phyloP scores from a whole-genome alignment of 2,888 invertebrate species.

The Choristoneura rosaceana region DNA sequence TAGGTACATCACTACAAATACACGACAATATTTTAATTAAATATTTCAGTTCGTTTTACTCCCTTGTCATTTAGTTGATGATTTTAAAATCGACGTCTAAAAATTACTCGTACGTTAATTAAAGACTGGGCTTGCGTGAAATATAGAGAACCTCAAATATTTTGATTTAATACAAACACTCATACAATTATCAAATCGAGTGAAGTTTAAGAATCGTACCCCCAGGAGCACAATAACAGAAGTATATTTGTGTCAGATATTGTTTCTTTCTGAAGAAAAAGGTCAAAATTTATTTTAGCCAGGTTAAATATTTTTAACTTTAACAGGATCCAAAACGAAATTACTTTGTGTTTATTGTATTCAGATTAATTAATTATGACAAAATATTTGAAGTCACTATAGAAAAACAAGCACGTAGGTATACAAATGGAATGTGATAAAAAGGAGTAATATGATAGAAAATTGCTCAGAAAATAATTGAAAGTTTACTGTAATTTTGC shows the following conservation, averaged over 20 bases:
- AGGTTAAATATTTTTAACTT: not conserved
- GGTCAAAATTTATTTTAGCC: not conserved
- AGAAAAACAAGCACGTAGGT: not conserved
- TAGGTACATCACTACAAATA: constrained; percentile 68
- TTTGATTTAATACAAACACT: constrained; percentile 29
- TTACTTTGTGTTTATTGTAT: not conserved
- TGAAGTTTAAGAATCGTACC: not conserved
- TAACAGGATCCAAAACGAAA: not conserved
- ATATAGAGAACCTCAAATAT: constrained; percentile 49
- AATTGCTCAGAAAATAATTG: constrained; percentile 33
- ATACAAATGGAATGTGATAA: constrained; percentile 39
- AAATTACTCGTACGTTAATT: constrained; percentile 46
- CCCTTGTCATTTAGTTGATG: constrained; percentile 72
- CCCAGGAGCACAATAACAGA: no score
- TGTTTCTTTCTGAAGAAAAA: not conserved
- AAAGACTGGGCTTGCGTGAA: constrained; percentile 40
- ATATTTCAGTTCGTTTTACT: constrained; percentile 81
- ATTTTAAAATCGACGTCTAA: constrained; percentile 67
- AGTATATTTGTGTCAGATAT: no score
- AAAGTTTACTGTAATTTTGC: constrained; percentile 29
- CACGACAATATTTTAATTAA: constrained; percentile 66
- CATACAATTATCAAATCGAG: not conserved
- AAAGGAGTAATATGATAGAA: constrained; percentile 30
- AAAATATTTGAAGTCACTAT: constrained; percentile 31
- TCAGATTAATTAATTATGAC: not conserved